Percentiles rank a stretch among this genome's conserved stretches.
Evolutionary conservation across 2,797 vertebrate genomes (phyloP).

Genomic region (Microchirus variegatus): DNA sequence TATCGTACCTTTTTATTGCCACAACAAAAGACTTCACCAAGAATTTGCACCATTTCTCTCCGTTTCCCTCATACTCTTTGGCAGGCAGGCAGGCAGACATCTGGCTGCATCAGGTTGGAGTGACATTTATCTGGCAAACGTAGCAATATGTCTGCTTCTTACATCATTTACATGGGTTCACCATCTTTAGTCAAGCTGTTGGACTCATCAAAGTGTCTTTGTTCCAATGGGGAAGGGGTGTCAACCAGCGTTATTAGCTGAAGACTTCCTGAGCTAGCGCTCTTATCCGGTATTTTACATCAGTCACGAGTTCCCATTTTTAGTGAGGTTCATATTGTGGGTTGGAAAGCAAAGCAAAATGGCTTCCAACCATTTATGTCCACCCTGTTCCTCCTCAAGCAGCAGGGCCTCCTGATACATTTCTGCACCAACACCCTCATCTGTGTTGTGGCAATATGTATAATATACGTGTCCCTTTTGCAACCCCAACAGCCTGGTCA

Average conservation of each 20-base stretch:
- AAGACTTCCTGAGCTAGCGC: not conserved
- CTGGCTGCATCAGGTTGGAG: not conserved
- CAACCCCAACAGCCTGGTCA: conserved; percentile 3
- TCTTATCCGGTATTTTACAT: not conserved
- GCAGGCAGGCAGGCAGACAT: no score
- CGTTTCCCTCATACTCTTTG: no score
- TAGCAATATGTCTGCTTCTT: not conserved
- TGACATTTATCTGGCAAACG: not conserved
- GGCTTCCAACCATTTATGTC: not conserved
- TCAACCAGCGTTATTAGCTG: not conserved
- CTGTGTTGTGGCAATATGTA: not conserved
- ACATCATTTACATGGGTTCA: not conserved
- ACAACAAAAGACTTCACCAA: no score
- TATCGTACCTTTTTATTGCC: no score
- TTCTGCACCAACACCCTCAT: not conserved
- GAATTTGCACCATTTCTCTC: no score
- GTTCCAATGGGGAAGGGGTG: not conserved
- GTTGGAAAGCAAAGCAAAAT: not conserved
- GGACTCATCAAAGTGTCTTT: not conserved
- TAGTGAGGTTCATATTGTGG: not conserved
- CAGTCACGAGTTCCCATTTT: not conserved
- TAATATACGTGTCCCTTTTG: not conserved
- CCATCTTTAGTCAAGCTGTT: conserved; percentile 1
- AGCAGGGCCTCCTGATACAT: not conserved
- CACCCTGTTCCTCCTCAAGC: not conserved